Evolutionary conservation across 2,113 vertebrate species (phyloP).

Genomic region (Phainopepla nitens): DNA sequence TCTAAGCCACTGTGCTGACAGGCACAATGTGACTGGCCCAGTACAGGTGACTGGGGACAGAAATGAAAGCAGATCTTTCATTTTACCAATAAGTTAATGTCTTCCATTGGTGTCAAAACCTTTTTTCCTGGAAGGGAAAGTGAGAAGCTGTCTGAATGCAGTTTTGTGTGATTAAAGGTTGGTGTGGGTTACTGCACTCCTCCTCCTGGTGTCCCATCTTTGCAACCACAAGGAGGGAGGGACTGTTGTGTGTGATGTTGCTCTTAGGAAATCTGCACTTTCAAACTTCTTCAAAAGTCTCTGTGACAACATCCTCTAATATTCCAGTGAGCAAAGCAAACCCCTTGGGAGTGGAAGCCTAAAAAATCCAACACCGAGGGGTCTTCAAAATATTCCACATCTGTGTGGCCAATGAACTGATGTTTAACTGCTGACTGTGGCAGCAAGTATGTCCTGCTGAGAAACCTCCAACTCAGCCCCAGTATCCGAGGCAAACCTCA

Average conservation of each 20-base stretch:
- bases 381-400: background rate
- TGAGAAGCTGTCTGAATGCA: background rate
- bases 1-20: background rate
- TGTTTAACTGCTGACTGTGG: background rate
- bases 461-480: background rate
- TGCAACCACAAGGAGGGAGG: background rate
- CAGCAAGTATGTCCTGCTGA: background rate
- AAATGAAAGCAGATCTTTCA: background rate
- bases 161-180: background rate
- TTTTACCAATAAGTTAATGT: background rate
- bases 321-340: background rate
- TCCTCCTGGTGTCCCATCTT: background rate
- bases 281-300: background rate
- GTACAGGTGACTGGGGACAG: background rate
- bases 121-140: background rate
- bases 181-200: background rate
- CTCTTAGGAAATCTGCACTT: background rate
- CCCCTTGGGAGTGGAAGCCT: background rate
- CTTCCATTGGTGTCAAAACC: background rate
- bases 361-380: rapidly evolving
- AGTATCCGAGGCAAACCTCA: background rate
- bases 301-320: background rate
- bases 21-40: background rate
- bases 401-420: background rate
- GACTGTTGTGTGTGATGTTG: background rate